Conservation (phyloP, 1,140 invertebrate species). For the Ceratina calcarata region DNA sequence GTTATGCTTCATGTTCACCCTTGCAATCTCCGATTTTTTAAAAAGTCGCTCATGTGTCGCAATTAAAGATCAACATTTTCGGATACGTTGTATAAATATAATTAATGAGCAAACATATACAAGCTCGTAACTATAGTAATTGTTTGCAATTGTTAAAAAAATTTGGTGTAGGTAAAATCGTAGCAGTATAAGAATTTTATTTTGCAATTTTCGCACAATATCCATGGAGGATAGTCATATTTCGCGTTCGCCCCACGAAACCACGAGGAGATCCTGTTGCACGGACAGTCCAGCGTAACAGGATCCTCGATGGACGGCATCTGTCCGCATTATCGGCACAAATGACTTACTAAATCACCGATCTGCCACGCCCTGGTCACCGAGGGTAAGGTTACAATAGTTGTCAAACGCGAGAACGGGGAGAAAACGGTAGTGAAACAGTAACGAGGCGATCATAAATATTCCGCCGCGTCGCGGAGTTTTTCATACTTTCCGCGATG, state of each 20-base stretch:
- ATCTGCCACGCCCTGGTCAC: conserved; percentile 78
- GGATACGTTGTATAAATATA: too few relatives aligned
- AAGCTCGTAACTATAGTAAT: too few relatives aligned
- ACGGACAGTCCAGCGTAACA: conserved; percentile 53
- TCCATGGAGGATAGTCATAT: background rate
- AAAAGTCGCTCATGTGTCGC: too few relatives aligned
- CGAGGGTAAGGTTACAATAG: conserved; percentile 76
- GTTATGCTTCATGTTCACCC: too few relatives aligned
- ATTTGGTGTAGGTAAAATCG: background rate
- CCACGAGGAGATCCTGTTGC: conserved; percentile 48
- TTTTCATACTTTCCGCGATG: conserved; percentile 31
- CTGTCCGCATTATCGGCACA: conserved; percentile 78
- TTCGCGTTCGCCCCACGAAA: conserved; percentile 11
- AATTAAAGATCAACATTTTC: too few relatives aligned
- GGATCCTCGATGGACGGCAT: conserved; percentile 71
- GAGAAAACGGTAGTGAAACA: conserved; percentile 34
- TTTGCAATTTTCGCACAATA: background rate
- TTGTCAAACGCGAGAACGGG: conserved; percentile 60
- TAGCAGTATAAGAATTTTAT: background rate
- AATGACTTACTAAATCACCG: conserved; percentile 79
- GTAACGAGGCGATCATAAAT: conserved; percentile 77
- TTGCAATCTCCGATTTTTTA: too few relatives aligned
- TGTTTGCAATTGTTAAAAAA: too few relatives aligned
- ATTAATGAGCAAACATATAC: too few relatives aligned
- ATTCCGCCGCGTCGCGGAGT: conserved; percentile 54